Conservation (phyloP, 2,797 vertebrate species). For the Urophycis tenuis region DNA sequence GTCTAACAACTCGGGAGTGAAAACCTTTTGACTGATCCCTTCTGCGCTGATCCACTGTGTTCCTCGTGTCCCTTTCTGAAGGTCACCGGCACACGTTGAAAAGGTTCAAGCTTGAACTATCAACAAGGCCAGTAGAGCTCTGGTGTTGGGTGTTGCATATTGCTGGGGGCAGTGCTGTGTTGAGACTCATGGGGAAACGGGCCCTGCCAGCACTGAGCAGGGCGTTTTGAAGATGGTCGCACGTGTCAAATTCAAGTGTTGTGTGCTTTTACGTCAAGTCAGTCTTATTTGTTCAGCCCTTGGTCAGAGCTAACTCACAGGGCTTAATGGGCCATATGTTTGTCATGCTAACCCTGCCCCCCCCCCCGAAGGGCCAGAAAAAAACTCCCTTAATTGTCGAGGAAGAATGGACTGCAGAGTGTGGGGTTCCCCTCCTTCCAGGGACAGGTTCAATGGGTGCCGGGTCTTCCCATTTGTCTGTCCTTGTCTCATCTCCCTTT, state of each 20-base stretch:
- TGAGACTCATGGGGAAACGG: background rate
- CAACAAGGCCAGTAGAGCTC: background rate
- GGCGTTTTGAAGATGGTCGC: background rate
- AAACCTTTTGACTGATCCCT: background rate
- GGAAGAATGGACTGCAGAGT: too few species aligned
- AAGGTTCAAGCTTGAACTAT: background rate
- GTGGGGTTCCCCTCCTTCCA: too few species aligned
- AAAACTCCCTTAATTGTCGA: too few species aligned
- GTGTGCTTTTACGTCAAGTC: background rate
- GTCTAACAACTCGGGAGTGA: background rate
- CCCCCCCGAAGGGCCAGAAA: too few species aligned
- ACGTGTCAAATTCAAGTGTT: background rate
- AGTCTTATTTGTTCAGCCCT: too few species aligned
- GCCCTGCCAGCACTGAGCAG: background rate
- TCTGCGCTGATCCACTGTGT: background rate
- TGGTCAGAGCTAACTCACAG: too few species aligned
- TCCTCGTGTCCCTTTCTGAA: background rate
- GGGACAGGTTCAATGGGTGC: too few species aligned
- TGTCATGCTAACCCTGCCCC: too few species aligned
- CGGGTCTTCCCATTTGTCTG: too few species aligned
- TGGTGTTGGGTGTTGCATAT: background rate
- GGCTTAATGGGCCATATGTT: too few species aligned
- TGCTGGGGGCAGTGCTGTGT: background rate
- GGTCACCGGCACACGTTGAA: background rate
- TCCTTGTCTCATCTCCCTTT: background rate